Base-by-base conservation (phyloP, 1,140 invertebrate genomes). In the Eciton burchellii region DNA sequence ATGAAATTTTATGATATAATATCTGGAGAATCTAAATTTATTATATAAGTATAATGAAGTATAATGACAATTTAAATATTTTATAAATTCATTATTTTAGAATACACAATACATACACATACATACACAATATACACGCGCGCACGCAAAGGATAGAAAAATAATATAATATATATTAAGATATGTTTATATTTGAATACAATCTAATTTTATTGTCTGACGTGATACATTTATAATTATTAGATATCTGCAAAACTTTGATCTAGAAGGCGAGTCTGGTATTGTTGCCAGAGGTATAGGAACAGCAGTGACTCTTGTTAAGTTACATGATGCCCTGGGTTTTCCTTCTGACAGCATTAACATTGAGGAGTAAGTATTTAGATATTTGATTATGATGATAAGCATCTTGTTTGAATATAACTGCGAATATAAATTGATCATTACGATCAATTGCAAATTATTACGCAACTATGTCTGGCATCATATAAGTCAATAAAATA, bases 221-320 rank as follows among this genome's bases (percentile, higher is more conserved):
- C 43, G 26, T 0, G 8, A 21, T 47, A 35, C 35, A 35, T 35
- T 35, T 35, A 35, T 35, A 35, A 35, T 4, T 6, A 43, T 89
- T n/a, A 97, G 96, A 0, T 99, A 99, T 93, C 96, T 96, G 62
- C 98, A 99, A 93, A 98, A 97, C 94, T 99, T 99, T 94, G 99
- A 99, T 94, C 92, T 99, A 60, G 99, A 99, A 94, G 98, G 98
- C 3, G 99, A 99, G 93, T 98, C 98, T 41, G 98, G 98, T 0
- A 98, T 99, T 71, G 98, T 99, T 6, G 97, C 96, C 0, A 95
- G 99, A 65, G 98, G 98, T 0, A 97, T 99, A 82, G 98, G 98
- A n/a, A 98, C 98, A 24, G 97, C 97, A 11, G 97, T 97, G 0
- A 97, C 96, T 0, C 94, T 98, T 35, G 94, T 96, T 1, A 95